Evolutionary conservation across 1,140 invertebrate species (phyloP).

Genomic region (Oryzaephilus surinamensis): DNA sequence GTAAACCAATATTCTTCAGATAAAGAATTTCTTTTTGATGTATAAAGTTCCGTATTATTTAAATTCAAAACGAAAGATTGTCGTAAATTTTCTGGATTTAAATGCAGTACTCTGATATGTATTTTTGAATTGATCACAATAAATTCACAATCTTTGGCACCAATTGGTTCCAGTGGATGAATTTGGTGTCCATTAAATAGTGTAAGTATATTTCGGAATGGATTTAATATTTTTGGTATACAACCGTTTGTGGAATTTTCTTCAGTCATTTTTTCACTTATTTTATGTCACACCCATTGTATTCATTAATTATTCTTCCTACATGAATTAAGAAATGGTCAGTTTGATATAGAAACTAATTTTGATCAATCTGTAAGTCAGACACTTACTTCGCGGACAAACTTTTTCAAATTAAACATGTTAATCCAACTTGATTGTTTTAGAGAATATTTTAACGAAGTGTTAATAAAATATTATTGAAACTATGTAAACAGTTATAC

Average conservation of each 20-base stretch:
- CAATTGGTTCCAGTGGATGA: conserved; percentile 24
- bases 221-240: conserved; percentile 21
- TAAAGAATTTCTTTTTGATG: conserved; percentile 24
- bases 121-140: conserved; percentile 24
- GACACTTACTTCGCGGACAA: too few relatives aligned
- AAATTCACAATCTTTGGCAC: conserved; percentile 28
- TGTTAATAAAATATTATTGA: too few relatives aligned
- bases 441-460: too few relatives aligned
- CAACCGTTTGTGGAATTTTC: conserved; percentile 16
- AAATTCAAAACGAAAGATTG: conserved; percentile 7
- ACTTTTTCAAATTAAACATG: too few relatives aligned
- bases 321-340: conserved; percentile 7
- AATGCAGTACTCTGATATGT: conserved; percentile 27
- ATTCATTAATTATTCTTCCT: neutral
- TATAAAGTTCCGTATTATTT: conserved; percentile 9
- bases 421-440: too few relatives aligned
- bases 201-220: conserved; percentile 20
- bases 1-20: conserved; percentile 36
- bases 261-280: conserved; percentile 24
- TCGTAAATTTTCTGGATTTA: conserved; percentile 23
- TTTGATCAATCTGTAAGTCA: neutral
- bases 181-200: conserved; percentile 22
- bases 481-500: too few relatives aligned
- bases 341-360: too few relatives aligned
- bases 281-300: conserved; percentile 20